Conservation (phyloP, 2,113 vertebrate species). For the Chlorodrepanis virens region DNA sequence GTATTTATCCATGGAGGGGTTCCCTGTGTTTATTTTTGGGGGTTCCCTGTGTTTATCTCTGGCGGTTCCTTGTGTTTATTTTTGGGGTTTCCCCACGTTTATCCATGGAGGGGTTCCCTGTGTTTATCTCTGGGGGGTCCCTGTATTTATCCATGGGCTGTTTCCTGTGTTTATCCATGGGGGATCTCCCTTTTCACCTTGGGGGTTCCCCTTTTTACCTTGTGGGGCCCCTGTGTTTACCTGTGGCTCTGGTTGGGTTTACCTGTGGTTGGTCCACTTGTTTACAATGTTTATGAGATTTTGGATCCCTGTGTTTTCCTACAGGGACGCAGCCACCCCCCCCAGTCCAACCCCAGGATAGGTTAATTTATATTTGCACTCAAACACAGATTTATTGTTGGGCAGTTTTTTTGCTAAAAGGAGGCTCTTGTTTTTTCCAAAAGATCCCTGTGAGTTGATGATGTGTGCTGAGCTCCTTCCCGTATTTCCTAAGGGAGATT, state of each 20-base stretch:
- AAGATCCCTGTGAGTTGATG: fast-evolving
- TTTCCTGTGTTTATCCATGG: background rate
- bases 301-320: background rate
- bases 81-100: background rate
- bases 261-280: background rate
- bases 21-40: too few species aligned
- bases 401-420: background rate
- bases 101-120: too few species aligned
- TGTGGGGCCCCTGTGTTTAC: fast-evolving
- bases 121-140: background rate
- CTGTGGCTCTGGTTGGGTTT: fast-evolving
- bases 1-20: too few species aligned
- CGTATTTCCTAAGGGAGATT: background rate
- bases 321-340: background rate
- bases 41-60: background rate
- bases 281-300: background rate
- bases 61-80: background rate
- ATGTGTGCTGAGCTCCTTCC: background rate
- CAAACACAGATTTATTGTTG: background rate
- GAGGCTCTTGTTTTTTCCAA: background rate
- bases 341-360: fast-evolving
- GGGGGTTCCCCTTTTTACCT: background rate
- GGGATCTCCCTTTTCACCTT: background rate
- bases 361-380: background rate
- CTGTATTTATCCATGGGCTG: background rate